Conservation (phyloP, 1,140 invertebrate species). For the Zaprionus ghesquierei region DNA sequence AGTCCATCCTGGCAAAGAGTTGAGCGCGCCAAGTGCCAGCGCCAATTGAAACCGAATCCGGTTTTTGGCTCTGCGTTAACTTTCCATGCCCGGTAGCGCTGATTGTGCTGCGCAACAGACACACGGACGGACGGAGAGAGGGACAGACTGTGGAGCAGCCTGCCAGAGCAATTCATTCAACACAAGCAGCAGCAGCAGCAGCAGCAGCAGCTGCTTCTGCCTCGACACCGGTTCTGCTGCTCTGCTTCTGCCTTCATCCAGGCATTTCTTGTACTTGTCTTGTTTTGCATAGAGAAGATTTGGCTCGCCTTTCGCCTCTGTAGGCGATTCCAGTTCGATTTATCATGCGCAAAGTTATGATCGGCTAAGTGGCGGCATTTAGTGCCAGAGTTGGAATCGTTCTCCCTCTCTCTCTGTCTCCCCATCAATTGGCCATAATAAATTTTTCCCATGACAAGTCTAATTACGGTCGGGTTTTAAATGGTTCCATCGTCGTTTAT, state of each 20-base stretch:
- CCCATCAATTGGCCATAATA: slow-evolving; percentile 49
- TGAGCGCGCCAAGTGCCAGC: slow-evolving; percentile 55
- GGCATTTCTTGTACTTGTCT: slow-evolving; percentile 5
- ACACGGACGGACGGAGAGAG: slow-evolving; percentile 8
- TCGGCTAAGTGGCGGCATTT: slow-evolving; percentile 67
- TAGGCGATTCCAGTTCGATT: slow-evolving; percentile 68
- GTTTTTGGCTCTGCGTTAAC: slow-evolving; percentile 64
- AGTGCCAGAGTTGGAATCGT: slow-evolving; percentile 41
- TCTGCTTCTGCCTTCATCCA: background rate
- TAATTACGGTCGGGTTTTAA: slow-evolving; percentile 53
- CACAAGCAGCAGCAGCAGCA: slow-evolving; percentile 36
- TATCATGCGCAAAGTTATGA: slow-evolving; percentile 72
- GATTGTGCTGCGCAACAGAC: slow-evolving; percentile 61
- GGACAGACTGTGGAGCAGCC: background rate
- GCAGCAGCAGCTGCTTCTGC: background rate
- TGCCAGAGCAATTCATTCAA: slow-evolving; percentile 66
- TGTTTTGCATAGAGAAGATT: slow-evolving; percentile 56
- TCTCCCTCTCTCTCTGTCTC: slow-evolving; percentile 18
- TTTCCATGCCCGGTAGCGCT: slow-evolving; percentile 75
- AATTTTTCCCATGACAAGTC: slow-evolving; percentile 63
- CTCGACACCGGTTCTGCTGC: background rate
- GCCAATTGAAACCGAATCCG: slow-evolving; percentile 70
- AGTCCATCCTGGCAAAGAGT: slow-evolving; percentile 68
- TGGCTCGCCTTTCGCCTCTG: slow-evolving; percentile 41
- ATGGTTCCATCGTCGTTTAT: background rate